Base-by-base conservation (phyloP, 2,888 invertebrate genomes). In the Scaptomyza flava region DNA sequence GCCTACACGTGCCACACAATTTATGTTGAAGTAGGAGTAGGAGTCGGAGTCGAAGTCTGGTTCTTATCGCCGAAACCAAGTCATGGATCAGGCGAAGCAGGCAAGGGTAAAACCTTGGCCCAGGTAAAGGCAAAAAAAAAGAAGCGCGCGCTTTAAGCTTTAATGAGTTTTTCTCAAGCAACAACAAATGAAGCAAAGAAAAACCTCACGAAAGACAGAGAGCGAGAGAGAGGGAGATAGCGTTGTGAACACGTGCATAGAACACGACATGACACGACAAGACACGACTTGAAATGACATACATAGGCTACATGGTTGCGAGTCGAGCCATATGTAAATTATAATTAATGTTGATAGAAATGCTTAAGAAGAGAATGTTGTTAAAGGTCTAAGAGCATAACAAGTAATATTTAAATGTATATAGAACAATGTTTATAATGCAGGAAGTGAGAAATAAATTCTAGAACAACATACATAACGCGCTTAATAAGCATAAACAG, bases 91-190 rank as follows among this genome's bases (percentile, higher is more conserved):
- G 27, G 9, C 8, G 27, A 48, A 30, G 53, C 59, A 31, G 57
- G 61, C 78, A 77, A 81, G 62, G 70, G 81, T 70, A 71, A 58
- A 86, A 71, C 81, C 82, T 87, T 81, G 82, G 79, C 87, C 73
- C 79, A 81, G 84, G 50, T 56, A n/a, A 17, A 81, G 81, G 30
- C 66, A 53, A 9, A 36, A 36, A 36, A 14, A 12, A 23, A 36
- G 36, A 33, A 52, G 59, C 46, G 47, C 36, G 60, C 62, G 17
- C 33, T 20, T 47, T 59, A 47, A 54, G 36, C 72, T 66, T 84
- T 84, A 87, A 82, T 82, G 85, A 82, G 82, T 81, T 82, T 87
- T 82, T 68, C 63, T 17, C 41, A 9, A 7, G 7, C 31, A 9
- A 9, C 31, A 33, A 12, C 46, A 34, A 47, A 14, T 27, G n/a